A percentile compares a stretch with the other conserved stretches of the same genome.
phyloP scores from a whole-genome alignment of 2,797 vertebrate genomes.

The Erithacus rubecula region DNA sequence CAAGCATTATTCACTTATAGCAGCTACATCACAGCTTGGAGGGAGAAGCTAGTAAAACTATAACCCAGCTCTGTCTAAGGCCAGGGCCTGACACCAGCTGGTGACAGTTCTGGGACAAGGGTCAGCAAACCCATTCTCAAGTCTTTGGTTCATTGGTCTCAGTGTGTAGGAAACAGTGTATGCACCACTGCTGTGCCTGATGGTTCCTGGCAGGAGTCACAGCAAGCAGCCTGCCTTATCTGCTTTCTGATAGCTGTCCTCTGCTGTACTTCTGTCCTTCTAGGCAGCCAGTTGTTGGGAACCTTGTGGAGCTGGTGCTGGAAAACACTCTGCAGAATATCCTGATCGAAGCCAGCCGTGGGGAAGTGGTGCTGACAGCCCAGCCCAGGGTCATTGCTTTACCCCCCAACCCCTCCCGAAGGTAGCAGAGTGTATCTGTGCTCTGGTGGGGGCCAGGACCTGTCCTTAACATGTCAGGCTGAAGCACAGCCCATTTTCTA shows the following conservation, averaged over 20 bases:
- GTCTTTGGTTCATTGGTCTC: not conserved
- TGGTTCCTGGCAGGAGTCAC: not conserved
- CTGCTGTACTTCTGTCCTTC: not conserved
- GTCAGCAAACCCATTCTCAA: not conserved
- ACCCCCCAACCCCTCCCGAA: constrained; percentile 63
- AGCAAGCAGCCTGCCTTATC: not conserved
- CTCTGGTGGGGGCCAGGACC: not conserved
- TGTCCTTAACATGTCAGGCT: not conserved
- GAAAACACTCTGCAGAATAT: constrained; percentile 89
- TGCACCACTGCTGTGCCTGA: not conserved
- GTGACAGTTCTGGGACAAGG: not conserved
- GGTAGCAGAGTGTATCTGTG: constrained; percentile 19
- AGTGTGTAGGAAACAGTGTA: not conserved
- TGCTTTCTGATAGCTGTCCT: constrained; percentile 8
- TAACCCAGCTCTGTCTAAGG: not conserved
- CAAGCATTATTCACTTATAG: not conserved
- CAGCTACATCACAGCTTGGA: not conserved
- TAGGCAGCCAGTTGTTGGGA: constrained; percentile 76
- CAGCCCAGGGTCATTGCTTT: constrained; percentile 76
- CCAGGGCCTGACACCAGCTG: not conserved
- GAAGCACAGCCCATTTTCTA: not conserved
- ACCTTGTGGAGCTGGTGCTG: constrained; percentile 81
- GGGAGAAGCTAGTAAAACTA: not conserved
- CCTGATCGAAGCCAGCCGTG: constrained; percentile 86
- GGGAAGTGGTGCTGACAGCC: constrained; percentile 85